A percentile compares a stretch with the other conserved stretches of the same genome.
phyloP scores from a whole-genome alignment of 1,140 invertebrate species.

The Ptiloglossa arizonensis region DNA sequence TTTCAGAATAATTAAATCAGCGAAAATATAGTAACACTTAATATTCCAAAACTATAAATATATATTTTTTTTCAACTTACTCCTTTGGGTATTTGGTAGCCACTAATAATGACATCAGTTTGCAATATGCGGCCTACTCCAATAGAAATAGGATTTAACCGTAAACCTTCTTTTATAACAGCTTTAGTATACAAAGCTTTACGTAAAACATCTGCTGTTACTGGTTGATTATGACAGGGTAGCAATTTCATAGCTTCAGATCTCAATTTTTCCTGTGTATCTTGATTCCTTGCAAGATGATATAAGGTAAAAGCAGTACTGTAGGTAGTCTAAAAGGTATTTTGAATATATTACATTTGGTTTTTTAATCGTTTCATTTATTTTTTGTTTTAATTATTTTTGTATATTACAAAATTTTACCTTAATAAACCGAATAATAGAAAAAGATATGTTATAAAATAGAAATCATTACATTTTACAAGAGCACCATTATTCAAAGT shows the following conservation, averaged over 20 bases:
- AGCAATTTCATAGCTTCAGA: constrained; percentile 85
- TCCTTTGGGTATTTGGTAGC: constrained; percentile 91
- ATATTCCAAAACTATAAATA: background rate
- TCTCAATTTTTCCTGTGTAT: constrained; percentile 88
- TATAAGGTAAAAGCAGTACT: constrained; percentile 91
- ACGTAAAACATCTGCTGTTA: constrained; percentile 84
- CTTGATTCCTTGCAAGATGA: constrained; percentile 88
- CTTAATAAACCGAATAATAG: background rate
- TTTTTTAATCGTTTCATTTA: background rate
- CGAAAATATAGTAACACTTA: background rate
- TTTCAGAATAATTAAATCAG: background rate
- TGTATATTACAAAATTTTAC: background rate
- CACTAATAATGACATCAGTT: constrained; percentile 89
- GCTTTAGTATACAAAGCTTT: constrained; percentile 89
- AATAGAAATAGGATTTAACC: constrained; percentile 91
- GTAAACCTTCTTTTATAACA: constrained; percentile 91
- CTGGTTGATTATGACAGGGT: constrained; percentile 77
- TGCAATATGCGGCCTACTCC: constrained; percentile 90
- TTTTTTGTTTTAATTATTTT: background rate
- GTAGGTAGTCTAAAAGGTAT: constrained; percentile 88
- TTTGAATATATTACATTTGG: too few species aligned
- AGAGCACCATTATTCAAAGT: too few species aligned
- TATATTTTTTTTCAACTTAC: constrained; percentile 83
- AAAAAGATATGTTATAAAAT: too few species aligned
- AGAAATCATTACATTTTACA: too few species aligned